Conservation (phyloP, 2,888 invertebrate species). For the Coenonympha glycerion region DNA sequence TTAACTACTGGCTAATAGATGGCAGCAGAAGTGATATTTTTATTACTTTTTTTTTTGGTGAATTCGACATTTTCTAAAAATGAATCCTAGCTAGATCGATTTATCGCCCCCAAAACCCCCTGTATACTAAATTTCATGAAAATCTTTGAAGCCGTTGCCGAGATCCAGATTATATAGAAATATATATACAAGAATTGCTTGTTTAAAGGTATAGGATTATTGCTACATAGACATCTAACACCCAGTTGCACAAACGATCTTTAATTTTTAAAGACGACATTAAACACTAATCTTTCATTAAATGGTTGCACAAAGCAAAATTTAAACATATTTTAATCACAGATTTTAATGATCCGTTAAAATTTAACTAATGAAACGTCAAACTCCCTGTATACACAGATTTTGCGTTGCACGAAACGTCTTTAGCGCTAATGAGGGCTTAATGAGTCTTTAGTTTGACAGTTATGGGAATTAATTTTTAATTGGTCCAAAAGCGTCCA, state of each 20-base stretch:
- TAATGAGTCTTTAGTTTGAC: background rate
- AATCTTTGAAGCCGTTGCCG: too few relatives aligned
- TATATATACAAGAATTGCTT: too few relatives aligned
- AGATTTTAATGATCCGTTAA: background rate
- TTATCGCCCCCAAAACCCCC: too few relatives aligned
- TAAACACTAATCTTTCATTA: background rate
- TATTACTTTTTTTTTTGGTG: too few relatives aligned
- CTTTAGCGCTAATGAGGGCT: background rate
- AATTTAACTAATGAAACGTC: background rate
- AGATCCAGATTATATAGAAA: too few relatives aligned
- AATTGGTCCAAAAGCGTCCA: background rate
- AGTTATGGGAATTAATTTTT: background rate
- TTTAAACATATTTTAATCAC: background rate
- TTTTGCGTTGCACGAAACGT: background rate
- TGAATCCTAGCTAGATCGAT: too few relatives aligned
- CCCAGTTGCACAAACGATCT: background rate
- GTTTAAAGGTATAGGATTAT: too few relatives aligned
- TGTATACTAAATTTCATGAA: too few relatives aligned
- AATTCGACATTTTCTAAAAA: too few relatives aligned
- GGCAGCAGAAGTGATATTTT: too few relatives aligned
- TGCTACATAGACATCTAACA: too few relatives aligned
- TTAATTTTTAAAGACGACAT: background rate
- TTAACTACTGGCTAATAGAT: too few relatives aligned
- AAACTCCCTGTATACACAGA: background rate
- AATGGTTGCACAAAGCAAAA: background rate